Evolutionary conservation across 2,888 invertebrate genomes (phyloP).

Genomic region (Drosophila percnosoma): DNA sequence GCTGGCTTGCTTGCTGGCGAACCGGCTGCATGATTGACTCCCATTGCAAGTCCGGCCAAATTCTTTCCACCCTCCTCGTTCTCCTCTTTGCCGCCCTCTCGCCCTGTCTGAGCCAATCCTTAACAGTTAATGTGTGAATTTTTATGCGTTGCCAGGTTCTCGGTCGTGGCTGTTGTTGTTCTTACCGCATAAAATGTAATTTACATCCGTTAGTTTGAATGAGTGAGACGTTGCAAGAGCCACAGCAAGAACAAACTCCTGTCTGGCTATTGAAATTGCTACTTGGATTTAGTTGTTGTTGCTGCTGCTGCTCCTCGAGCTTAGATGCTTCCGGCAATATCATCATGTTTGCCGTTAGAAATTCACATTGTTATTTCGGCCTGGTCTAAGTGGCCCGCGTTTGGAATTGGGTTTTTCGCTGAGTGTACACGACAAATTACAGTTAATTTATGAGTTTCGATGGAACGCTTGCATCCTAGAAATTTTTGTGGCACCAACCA

Average conservation of each 20-base stretch:
- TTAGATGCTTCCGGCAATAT: conserved; percentile 42
- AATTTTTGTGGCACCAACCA: conserved; percentile 43
- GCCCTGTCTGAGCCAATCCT: conserved; percentile 52
- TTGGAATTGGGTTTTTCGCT: conserved; percentile 5
- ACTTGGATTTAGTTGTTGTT: conserved; percentile 55
- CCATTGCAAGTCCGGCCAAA: conserved; percentile 58
- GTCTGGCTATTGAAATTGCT: conserved; percentile 55
- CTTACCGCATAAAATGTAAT: conserved; percentile 78
- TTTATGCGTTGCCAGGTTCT: conserved; percentile 80
- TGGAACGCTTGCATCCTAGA: neutral
- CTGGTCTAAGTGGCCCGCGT: conserved; percentile 39
- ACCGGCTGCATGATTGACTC: conserved; percentile 72
- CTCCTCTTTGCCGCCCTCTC: conserved; percentile 8
- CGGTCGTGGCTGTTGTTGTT: conserved; percentile 63
- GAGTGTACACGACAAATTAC: neutral
- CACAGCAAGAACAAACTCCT: conserved; percentile 15
- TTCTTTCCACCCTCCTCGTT: conserved; percentile 27
- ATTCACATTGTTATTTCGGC: conserved; percentile 59
- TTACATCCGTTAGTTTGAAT: conserved; percentile 76
- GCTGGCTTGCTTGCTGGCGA: conserved; percentile 32
- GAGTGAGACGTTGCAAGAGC: conserved; percentile 48
- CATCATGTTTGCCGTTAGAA: conserved; percentile 65
- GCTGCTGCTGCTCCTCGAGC: conserved; percentile 19
- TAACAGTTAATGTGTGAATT: conserved; percentile 80
- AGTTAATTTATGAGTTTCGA: conserved; percentile 4